Percentiles rank a stretch among this genome's conserved stretches.
Conservation (phyloP, 1,140 invertebrate species). For the Caenorhabditis inopinata region DNA sequence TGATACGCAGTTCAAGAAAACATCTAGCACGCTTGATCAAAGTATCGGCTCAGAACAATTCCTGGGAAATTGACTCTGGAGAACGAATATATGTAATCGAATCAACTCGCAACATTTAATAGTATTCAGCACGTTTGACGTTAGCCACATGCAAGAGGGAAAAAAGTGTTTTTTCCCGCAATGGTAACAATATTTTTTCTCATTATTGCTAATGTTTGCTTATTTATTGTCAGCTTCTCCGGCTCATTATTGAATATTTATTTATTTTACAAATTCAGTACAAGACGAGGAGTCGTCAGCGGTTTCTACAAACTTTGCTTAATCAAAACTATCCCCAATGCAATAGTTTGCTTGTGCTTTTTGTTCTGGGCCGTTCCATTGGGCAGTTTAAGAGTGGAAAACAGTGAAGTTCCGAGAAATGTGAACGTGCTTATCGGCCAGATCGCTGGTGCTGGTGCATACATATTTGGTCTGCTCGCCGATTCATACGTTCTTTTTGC, state of each 20-base stretch:
- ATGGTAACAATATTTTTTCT: not conserved
- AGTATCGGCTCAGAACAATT: too few species aligned
- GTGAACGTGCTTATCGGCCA: not conserved
- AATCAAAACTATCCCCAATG: conserved; percentile 1
- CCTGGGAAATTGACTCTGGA: too few species aligned
- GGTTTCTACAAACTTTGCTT: conserved; percentile 12
- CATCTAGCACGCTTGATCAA: too few species aligned
- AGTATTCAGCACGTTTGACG: too few species aligned
- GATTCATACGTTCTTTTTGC: too few species aligned
- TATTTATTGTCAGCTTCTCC: not conserved
- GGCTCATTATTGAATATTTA: not conserved
- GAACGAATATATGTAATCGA: not conserved
- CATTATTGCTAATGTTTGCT: not conserved
- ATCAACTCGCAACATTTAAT: not conserved
- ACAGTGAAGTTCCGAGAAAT: not conserved
- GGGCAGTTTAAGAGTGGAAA: not conserved
- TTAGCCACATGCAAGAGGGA: too few species aligned
- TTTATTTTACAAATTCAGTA: conserved; percentile 6
- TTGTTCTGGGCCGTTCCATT: conserved; percentile 4
- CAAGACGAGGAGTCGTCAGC: not conserved
- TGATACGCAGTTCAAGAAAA: too few species aligned
- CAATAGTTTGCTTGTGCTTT: not conserved
- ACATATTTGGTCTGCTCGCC: not conserved
- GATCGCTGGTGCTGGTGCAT: not conserved
- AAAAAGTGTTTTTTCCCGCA: too few species aligned